Base-by-base conservation (phyloP, 2,797 vertebrate species). In the Bradypus variegatus region DNA sequence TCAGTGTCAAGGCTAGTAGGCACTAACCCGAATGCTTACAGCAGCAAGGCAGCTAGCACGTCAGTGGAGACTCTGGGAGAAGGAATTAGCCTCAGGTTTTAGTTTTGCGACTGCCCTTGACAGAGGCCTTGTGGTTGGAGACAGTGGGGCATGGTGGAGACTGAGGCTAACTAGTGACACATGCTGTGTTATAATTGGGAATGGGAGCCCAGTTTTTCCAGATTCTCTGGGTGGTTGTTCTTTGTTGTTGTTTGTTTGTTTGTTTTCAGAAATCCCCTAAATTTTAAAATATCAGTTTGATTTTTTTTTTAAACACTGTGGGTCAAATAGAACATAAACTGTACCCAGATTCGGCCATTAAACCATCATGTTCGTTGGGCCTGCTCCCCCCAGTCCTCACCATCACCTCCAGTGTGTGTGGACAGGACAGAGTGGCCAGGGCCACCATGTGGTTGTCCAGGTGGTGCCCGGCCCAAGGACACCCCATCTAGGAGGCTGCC, bases 401-500 rank as follows among this genome's bases (percentile, higher is more conserved):
- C 31, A 5, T 31, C 16, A 10, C 64, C 65, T 73, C 69, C 55
- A 5, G 41, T 14, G 9, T 33, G 23, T 31, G 72, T 48, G 60
- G 10, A 36, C 12, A 7, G 6, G 25, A 1, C 38, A 31, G 70
- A 67, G 38, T 0, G 60, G 6, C 38, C 53, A 27, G 31, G 8
- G 19, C n/a, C n/a, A 1, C 36, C 31, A 0, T 1, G n/a, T 2
- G 0, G 25, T 23, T 31, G 60, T 76, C 73, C 55, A 0, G 36
- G 70, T 7, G 5, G 29, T 16, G 77, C 82, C 15, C 60, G 23
- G 55, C 84, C 81, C 36, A 14, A 55, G 92, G 36, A 14, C 19
- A 6, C 36, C 48, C 33, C 45, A 21, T n/a, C 41, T 11, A 33
- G n/a, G 50, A 31, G 48, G 69, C 5, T 0, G 9, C 62, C 11